Evolutionary conservation across 2,888 invertebrate species (phyloP).

Genomic region (Polia nebulosa): DNA sequence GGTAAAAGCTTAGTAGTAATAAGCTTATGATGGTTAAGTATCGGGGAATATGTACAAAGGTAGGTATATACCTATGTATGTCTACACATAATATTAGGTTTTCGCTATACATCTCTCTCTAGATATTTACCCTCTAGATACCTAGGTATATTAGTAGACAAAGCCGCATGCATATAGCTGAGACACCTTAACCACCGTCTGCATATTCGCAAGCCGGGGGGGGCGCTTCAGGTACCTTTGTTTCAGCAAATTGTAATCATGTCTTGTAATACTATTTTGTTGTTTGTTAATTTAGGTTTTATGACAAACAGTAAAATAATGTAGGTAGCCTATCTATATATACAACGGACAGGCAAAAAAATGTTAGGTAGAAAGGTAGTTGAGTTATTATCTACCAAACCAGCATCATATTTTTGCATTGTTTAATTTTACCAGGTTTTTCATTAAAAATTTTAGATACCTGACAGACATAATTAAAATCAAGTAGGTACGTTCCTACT

Average conservation of each 20-base stretch:
- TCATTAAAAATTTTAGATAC: not conserved
- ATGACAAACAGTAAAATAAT: not conserved
- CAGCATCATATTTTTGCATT: not conserved
- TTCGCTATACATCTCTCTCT: not conserved
- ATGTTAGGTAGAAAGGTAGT: not conserved
- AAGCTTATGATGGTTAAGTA: not conserved
- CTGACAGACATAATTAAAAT: slow-evolving; percentile 12
- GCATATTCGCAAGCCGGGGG: slow-evolving; percentile 36
- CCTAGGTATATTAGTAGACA: slow-evolving; percentile 25
- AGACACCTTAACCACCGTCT: slow-evolving; percentile 44
- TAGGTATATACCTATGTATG: not conserved
- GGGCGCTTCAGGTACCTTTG: slow-evolving; percentile 23
- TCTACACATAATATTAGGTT: slow-evolving; percentile 2
- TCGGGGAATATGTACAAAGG: not conserved
- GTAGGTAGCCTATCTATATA: not conserved
- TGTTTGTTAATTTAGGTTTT: slow-evolving; percentile 12
- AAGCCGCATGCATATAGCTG: slow-evolving; percentile 33
- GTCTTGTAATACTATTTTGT: slow-evolving; percentile 18
- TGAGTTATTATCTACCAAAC: not conserved
- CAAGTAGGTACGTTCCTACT: slow-evolving; percentile 13
- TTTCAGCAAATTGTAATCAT: slow-evolving; percentile 27
- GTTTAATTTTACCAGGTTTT: not conserved
- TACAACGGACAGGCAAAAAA: not conserved
- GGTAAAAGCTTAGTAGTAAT: not conserved
- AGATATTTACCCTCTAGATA: slow-evolving; percentile 5